Base-by-base conservation (phyloP, 2,888 invertebrate species). In the Drosophila subquinaria region DNA sequence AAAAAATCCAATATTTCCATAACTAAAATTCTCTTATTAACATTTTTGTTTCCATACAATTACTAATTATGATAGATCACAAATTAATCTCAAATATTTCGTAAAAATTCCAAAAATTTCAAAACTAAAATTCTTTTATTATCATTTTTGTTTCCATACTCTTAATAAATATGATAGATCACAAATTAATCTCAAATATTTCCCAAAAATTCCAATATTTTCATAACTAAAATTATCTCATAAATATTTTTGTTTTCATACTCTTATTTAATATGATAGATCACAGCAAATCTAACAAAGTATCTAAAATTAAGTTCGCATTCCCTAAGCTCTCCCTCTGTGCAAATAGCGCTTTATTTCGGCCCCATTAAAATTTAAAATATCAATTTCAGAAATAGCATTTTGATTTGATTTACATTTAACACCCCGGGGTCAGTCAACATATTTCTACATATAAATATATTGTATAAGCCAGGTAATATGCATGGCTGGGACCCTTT, bases 321-420 rank as follows among this genome's bases (percentile, higher is more conserved):
- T 15, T 27, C 15, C 47, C 10, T 10, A n/a, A 8, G 30, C 47
- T n/a, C n/a, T 10, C 3, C 15, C n/a, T 4, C 38, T 40, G 5
- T 5, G 11, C 48, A 59, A 59, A 47, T 63, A 56, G 15, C 11
- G 15, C 38, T 36, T 43, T 63, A 17, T 9, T 17, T 40, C 42
- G 27, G 38, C 20, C 43, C 53, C 89, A 84, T 89, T 88, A 88
- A 84, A 87, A 83, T 89, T 88, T 71, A 79, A 84, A 85, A 86
- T 89, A 86, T 86, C 86, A 89, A 86, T 86, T 86, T 88, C 73
- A 79, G 81, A 76, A 79, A 86, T 85, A 81, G 86, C 85, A 85
- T 86, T 83, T 77, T 89, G 89, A 86, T 89, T 86, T 86, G 76
- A 89, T 86, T 89, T 86, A 72, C 76, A 86, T 81, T 68, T 82